phyloP scores from a whole-genome alignment of 2,113 vertebrate species.

The Chunga burmeisteri region DNA sequence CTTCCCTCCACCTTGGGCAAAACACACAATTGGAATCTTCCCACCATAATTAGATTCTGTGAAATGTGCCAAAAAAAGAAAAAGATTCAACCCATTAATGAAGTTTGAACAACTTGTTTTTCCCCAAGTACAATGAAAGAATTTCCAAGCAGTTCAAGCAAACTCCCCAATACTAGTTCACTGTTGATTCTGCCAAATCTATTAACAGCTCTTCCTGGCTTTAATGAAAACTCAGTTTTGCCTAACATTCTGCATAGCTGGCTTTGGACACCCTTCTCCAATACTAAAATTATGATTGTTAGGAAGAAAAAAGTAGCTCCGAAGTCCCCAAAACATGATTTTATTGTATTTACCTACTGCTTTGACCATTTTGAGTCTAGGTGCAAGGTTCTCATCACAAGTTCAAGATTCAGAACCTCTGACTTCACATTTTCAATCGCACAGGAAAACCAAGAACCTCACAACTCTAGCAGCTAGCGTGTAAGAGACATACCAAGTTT shows the following conservation, averaged over 20 bases:
- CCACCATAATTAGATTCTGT: slow-evolving; percentile 81
- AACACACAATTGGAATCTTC: slow-evolving; percentile 82
- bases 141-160: neutral
- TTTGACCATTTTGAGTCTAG: neutral
- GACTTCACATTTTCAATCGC: neutral
- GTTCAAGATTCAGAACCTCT: neutral
- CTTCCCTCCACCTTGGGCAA: slow-evolving; percentile 80
- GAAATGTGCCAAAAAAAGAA: neutral
- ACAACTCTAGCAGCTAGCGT: neutral
- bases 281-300: no score
- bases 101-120: neutral
- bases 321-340: neutral
- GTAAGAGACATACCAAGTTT: neutral
- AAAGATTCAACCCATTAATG: neutral
- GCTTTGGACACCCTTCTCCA: neutral
- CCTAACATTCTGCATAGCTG: neutral
- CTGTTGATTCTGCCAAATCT: neutral
- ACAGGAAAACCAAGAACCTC: neutral
- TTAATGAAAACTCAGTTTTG: neutral
- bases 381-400: neutral
- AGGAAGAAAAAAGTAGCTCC: no score
- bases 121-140: neutral
- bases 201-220: neutral
- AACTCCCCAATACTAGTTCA: neutral
- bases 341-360: neutral